Conservation (phyloP, 2,113 vertebrate genomes). For the Terrapene triunguis region DNA sequence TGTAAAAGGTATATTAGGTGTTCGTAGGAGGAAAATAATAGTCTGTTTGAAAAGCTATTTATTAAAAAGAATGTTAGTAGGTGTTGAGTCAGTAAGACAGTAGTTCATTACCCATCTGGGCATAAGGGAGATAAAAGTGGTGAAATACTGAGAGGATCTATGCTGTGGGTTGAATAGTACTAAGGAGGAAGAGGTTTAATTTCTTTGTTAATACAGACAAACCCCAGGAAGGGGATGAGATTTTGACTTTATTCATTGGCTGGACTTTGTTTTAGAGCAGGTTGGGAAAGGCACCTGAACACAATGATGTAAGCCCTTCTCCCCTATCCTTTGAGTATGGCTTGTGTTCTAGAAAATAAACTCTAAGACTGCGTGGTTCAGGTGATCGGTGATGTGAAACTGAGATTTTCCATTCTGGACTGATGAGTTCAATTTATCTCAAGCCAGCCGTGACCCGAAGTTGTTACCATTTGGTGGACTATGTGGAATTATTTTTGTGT, state of each 20-base stretch:
- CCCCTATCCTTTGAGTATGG: not conserved
- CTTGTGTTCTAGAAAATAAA: not conserved
- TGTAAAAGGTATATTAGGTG: not conserved
- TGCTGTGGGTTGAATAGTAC: not conserved
- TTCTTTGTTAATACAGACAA: not conserved
- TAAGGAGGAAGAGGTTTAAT: not conserved
- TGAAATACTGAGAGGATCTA: not conserved
- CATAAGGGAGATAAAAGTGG: too few relatives aligned
- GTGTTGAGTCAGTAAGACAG: not conserved
- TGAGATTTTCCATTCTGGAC: not conserved
- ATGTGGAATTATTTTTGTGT: not conserved
- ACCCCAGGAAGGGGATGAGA: not conserved
- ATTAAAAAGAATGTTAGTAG: not conserved
- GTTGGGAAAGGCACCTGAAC: not conserved
- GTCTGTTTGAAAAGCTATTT: not conserved
- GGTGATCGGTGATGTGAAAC: not conserved
- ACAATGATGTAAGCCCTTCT: rapidly evolving
- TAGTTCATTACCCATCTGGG: not conserved
- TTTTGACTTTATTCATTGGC: rapidly evolving
- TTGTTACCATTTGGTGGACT: not conserved
- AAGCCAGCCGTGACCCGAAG: not conserved
- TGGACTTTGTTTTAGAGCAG: rapidly evolving
- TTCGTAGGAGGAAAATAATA: not conserved
- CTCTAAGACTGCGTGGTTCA: not conserved
- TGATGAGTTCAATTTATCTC: not conserved